Evolutionary conservation across 2,113 vertebrate genomes (phyloP), one percentile per base, ranked within the genome.

Genomic region (Macquaria ambigua): DNA sequence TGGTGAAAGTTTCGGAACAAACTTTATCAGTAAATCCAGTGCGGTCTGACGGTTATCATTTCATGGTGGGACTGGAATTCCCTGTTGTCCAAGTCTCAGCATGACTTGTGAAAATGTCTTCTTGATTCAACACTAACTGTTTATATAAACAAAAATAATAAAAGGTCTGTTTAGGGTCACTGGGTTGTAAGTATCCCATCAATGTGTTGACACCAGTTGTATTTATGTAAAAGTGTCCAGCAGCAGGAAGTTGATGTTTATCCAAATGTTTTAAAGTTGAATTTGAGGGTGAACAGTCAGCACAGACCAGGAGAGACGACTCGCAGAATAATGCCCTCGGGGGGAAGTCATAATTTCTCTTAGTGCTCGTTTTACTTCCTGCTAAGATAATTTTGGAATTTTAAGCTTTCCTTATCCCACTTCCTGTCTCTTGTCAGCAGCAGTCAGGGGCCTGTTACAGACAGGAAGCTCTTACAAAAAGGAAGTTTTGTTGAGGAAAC

Each of bases 301-400:
- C 39, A 23, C 8, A 12, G 28, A 28, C 1, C 52, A 55, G 48
- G 16, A 16, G 3, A 39, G 21, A 41, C 34, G 11, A 41, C 34
- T 52, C 10, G 16, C 66, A 41, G 62, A 84, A 62, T 46, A 62
- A 41, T 68, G 34, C 4, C 23, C 50, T 41, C 11, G 0, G 71
- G 16, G 55, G 83, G 74, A 82, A 73, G 79, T 78, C 62, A 74
- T 87, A 25, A 82, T 67, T 86, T 66, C 72, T 81, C 41, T 31
- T 50, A 25, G 39, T 55, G 64, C 71, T 76, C n/a, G 18, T 82
- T 82, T 82, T 28, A 55, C 80, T 79, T 74, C 75, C 85, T 79
- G 69, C 9, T 31, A 31, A 82, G 75, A 82, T 87, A 62, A 64
- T 56, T 70, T 79, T 20, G 85, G 80, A 87, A 70, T 82, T 74